Evolutionary conservation across 2,797 vertebrate species (phyloP), one percentile per base, ranked within the genome.

Genomic region (Anabas testudineus): DNA sequence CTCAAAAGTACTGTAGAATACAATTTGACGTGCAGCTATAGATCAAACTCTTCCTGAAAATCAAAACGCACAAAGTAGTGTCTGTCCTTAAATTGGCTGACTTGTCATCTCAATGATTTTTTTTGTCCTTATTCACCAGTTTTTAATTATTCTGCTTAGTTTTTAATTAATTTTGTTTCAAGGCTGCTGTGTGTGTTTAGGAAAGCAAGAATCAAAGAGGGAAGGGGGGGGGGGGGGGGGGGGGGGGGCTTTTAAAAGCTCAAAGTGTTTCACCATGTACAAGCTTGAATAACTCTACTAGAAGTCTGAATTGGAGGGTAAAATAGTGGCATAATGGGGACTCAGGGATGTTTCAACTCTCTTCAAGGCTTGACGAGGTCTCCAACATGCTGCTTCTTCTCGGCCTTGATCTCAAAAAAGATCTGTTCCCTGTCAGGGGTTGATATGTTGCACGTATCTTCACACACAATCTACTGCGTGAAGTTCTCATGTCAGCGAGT

Each of bases 101-200:
- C 60, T 32, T 14, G 43, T 30, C 64, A 81, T 82, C 61, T 63
- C 74, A 78, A 82, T 67, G 22, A 63, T 82, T 82, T 63, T 57
- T 86, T 82, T 85, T 88, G 87, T 86, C 78, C 71, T 67, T 53
- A 42, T 78, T 73, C 46, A 80, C 82, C 52, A 58, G 46, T 74
- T 84, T 78, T 85, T 81, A 80, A 86, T 89, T 88, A 76, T 84
- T 76, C 21, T 41, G 18, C 67, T 67, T 64, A 47, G 77, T 74
- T 83, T 87, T 91, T 88, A 91, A 90, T 89, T 92, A 83, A 86
- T 76, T 86, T 78, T 30, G 76, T 79, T 86, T 79, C 36, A 78
- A 42, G 60, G 55, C 65, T 16, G 47, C 39, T 36, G 54, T 58
- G 56, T 73, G 62, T 43, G 9, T 77, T 69, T 61, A 62, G 76